These are phyloP conservation scores for Dysmachus trigonus DNA, from an alignment of 2,888 invertebrate species.

Conservation along the genomic window DNA sequence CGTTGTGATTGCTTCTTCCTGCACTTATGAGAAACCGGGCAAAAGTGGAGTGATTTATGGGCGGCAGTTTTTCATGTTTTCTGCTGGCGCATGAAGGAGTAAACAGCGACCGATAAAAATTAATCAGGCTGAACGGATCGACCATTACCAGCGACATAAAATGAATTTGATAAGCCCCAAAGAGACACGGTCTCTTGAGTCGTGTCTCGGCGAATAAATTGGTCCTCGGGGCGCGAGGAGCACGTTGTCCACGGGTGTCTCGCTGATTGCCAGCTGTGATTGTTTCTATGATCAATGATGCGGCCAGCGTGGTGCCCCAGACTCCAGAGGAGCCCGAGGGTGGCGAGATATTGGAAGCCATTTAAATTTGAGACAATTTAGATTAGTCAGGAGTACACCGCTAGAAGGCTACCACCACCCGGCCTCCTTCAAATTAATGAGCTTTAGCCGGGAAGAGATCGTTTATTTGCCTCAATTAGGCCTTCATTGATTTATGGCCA, in stretches of 20 bases:
- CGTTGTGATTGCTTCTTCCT: background rate
- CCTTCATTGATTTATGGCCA: slow-evolving; percentile 9
- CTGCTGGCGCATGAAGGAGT: background rate
- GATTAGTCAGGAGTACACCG: background rate
- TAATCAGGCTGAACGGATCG: slow-evolving; percentile 29
- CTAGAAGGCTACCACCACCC: background rate
- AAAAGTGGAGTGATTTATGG: slow-evolving; percentile 20
- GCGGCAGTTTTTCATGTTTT: slow-evolving; percentile 4
- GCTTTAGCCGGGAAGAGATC: background rate
- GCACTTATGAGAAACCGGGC: slow-evolving; percentile 20
- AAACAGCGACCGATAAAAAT: slow-evolving; percentile 19
- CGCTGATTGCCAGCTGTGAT: slow-evolving; percentile 3
- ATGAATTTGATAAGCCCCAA: slow-evolving; percentile 8
- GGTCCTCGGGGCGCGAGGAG: background rate
- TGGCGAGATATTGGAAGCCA: background rate
- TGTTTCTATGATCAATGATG: slow-evolving; percentile 27
- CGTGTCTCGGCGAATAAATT: slow-evolving; percentile 8
- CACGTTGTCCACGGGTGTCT: slow-evolving; percentile 15
- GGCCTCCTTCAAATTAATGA: background rate
- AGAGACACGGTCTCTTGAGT: too few relatives aligned
- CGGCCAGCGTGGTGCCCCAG: background rate
- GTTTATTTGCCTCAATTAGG: slow-evolving; percentile 22
- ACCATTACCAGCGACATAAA: slow-evolving; percentile 2
- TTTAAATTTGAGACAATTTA: slow-evolving; percentile 12
- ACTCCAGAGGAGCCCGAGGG: background rate